Base-by-base conservation (phyloP, 2,888 invertebrate genomes). In the Lamellibrachia columna region DNA sequence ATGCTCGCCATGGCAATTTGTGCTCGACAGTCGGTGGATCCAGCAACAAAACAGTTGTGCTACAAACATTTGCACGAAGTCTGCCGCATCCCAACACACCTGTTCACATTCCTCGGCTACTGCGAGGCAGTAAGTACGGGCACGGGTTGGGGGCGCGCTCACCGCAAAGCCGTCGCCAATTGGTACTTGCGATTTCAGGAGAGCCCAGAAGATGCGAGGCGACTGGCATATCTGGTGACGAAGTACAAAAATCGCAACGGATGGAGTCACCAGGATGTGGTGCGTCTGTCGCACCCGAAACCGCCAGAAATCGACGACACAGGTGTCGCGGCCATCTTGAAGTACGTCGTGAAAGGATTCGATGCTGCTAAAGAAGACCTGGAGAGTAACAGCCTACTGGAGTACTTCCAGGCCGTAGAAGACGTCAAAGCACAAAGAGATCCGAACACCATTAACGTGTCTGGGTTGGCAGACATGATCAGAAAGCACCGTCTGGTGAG, bases 1-100 rank as follows among this genome's bases (percentile, higher is more conserved):
- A 97, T 98, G 91, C 97, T 97, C 96, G 97, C 97, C 22, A 96
- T 98, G 92, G 97, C 97, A 1, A 97, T 97, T 95, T 98, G 97
- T 95, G 97, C 97, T 1, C 96, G 97, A 93, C 94, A 94, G n/a
- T 95, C 95, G 9, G 8, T 55, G 9, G 95, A 96, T 96, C 52
- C 90, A 15, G 60, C 75, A 11, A 96, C 97, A 0, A 97, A 97
- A 94, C 96, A 97, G 93, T 97, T 97, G 4, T 97, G 97, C 0
- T 98, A 97, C 94, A 96, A 97, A 92, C 97, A 97, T 22, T 96
- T 97, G 2, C 94, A 96, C 92, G 97, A 97, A 40, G 40, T 40
- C 40, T 40, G 40, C 40, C 40, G 40, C 40, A 40, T 40, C 40
- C 40, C 40, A 40, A 97, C 98, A 94, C 97, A 97, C 94, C 97